A percentile compares a stretch with the other conserved stretches of the same genome.
phyloP scores from a whole-genome alignment of 2,888 invertebrate species.

The Acronicta psi region DNA sequence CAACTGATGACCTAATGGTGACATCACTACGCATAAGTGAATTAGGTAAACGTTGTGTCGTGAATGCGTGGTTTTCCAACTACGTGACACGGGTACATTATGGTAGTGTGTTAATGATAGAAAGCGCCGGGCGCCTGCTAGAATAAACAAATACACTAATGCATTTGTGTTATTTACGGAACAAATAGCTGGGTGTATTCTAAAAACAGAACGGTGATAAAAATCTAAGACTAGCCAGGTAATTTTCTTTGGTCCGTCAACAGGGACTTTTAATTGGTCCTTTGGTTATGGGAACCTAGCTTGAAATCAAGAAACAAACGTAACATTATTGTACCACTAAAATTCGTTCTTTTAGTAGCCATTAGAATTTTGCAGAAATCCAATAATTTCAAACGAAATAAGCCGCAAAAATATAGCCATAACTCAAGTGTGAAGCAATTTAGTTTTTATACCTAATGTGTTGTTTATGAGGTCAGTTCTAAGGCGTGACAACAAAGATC shows the following conservation, averaged over 20 bases:
- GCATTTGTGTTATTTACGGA: conserved; percentile 30
- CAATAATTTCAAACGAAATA: conserved; percentile 24
- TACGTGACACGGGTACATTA: conserved; percentile 44
- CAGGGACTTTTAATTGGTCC: too few species aligned
- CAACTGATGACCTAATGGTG: conserved; percentile 57
- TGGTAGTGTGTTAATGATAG: conserved; percentile 17
- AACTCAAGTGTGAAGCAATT: conserved; percentile 44
- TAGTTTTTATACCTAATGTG: conserved; percentile 32
- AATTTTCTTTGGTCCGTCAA: neutral
- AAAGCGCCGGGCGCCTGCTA: conserved; percentile 50
- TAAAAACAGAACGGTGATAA: neutral
- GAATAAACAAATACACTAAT: conserved; percentile 36
- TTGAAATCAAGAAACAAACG: too few species aligned
- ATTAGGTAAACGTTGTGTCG: conserved; percentile 55
- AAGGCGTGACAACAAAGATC: conserved; percentile 15
- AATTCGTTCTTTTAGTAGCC: neutral
- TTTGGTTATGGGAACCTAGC: too few species aligned
- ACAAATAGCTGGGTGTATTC: neutral
- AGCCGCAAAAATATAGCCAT: conserved; percentile 27
- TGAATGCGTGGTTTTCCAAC: conserved; percentile 36
- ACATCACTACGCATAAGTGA: conserved; percentile 60
- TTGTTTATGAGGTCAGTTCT: conserved; percentile 34
- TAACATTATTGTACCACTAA: too few species aligned
- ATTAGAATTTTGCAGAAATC: neutral
- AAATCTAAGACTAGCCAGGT: neutral